Evolutionary conservation across 2,797 vertebrate genomes (phyloP), one percentile per base, ranked within the genome.

Genomic region (Enteromius unitaeniatus): DNA sequence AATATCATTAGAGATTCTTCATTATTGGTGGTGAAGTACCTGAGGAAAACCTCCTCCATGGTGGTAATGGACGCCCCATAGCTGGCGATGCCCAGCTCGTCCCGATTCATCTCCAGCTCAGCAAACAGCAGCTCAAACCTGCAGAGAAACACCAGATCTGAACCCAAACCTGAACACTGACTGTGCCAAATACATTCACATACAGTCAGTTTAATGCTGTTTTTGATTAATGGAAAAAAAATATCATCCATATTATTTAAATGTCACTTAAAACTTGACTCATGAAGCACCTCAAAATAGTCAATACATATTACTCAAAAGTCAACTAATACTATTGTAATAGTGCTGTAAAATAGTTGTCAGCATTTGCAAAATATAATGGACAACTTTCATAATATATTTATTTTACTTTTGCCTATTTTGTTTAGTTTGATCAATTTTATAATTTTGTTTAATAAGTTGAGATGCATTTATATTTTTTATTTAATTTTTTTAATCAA

Each of bases 1-100:
- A 28, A 23, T 14, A 49, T 49, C 45, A 4, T 60, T 47, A 31
- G 14, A 76, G 14, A 76, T 28, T 45, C 55, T 19, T 11, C 31
- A 1, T 34, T 19, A 42, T 55, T n/a, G 68, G 21, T 19, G 45
- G 19, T 7, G 40, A 15, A 14, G 77, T 90, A 99, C 98, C 97
- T 96, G 70, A 99, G 95, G 86, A 99, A 99, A 81, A 99, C 98
- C 70, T 99, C 98, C 88, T 99, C 98, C 98, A 99, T 99, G 15
- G 98, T 99, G 85, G 98, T 99, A 67, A 99, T 96, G 0, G 98
- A 99, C 2, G 98, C 98, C 0, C 98, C 98, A 0, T 99, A 99
- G 93, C 98, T 99, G 89, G 97, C 96, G 0, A 99, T 99, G 81
- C 98, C 98, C 88, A 99, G 86, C 89, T 97, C 96, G 31, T 97